A percentile compares a stretch with the other conserved stretches of the same genome.
These are phyloP conservation scores for Hycleus cichorii DNA, from an alignment of 1,140 invertebrate species.

Conservation along the genomic window DNA sequence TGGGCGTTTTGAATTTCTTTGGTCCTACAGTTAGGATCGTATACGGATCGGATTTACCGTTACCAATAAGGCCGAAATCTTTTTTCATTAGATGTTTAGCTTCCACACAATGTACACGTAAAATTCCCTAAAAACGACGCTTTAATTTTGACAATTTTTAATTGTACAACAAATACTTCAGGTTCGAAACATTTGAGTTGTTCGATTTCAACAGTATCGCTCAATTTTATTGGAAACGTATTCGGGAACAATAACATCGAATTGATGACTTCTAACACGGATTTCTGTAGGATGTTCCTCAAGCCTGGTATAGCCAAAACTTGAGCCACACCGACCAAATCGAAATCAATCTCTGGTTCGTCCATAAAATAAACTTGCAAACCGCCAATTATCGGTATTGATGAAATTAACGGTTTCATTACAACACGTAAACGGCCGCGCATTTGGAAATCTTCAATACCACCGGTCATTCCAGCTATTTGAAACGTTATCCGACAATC, in stretches of 20 bases:
- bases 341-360: slow-evolving; percentile 88
- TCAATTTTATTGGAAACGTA: slow-evolving; percentile 4
- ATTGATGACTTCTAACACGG: slow-evolving; percentile 44
- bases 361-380: slow-evolving; percentile 89
- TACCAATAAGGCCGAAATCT: slow-evolving; percentile 54
- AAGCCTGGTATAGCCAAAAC: slow-evolving; percentile 76
- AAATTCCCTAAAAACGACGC: slow-evolving; percentile 53
- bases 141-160: not conserved
- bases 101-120: slow-evolving; percentile 78
- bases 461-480: slow-evolving; percentile 64
- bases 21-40: slow-evolving; percentile 75
- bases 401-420: slow-evolving; percentile 81
- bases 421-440: slow-evolving; percentile 48
- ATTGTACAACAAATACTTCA: slow-evolving; percentile 36
- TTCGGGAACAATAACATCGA: slow-evolving; percentile 60
- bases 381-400: slow-evolving; percentile 82
- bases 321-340: slow-evolving; percentile 77
- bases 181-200: slow-evolving; percentile 74
- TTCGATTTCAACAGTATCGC: slow-evolving; percentile 30
- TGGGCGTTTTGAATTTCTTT: slow-evolving; percentile 73
- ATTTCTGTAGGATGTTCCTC: slow-evolving; percentile 42
- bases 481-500: slow-evolving; percentile 86
- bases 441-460: slow-evolving; percentile 74
- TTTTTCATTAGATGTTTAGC: slow-evolving; percentile 84
- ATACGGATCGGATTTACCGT: slow-evolving; percentile 91